Conservation (phyloP, 2,888 invertebrate genomes). For the Polyploca ridens region DNA sequence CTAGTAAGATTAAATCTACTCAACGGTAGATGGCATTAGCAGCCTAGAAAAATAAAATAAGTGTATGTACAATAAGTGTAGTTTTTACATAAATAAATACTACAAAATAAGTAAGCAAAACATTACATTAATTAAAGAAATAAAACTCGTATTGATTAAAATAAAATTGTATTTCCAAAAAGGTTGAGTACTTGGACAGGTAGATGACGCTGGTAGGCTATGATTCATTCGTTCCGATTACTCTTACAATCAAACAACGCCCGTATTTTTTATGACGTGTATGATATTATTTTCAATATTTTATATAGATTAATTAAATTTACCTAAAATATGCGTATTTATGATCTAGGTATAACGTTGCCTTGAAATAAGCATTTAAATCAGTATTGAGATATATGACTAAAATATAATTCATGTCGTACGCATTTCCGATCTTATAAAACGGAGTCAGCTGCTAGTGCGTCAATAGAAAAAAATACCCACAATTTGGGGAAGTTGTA, state of each 20-base stretch:
- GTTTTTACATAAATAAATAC: background rate
- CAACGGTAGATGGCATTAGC: slow-evolving; percentile 16
- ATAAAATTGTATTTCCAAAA: no score
- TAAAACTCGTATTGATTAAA: no score
- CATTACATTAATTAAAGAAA: no score
- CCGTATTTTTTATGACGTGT: no score
- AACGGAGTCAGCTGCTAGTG: slow-evolving; percentile 30
- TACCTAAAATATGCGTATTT: no score
- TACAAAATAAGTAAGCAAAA: no score
- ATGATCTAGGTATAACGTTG: no score
- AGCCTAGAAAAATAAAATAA: background rate
- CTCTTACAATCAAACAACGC: background rate
- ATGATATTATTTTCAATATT: no score
- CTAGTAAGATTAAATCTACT: background rate
- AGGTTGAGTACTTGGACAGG: background rate
- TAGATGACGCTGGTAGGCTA: background rate
- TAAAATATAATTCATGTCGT: slow-evolving; percentile 11
- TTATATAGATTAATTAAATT: no score
- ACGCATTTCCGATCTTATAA: slow-evolving; percentile 11
- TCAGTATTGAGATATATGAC: background rate
- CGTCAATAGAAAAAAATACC: slow-evolving; percentile 24
- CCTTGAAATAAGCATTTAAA: background rate
- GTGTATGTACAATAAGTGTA: background rate
- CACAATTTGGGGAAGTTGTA: slow-evolving; percentile 26
- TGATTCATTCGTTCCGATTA: slow-evolving; percentile 8